Conservation (phyloP, 2,888 invertebrate species). For the Chouioia cunea region DNA sequence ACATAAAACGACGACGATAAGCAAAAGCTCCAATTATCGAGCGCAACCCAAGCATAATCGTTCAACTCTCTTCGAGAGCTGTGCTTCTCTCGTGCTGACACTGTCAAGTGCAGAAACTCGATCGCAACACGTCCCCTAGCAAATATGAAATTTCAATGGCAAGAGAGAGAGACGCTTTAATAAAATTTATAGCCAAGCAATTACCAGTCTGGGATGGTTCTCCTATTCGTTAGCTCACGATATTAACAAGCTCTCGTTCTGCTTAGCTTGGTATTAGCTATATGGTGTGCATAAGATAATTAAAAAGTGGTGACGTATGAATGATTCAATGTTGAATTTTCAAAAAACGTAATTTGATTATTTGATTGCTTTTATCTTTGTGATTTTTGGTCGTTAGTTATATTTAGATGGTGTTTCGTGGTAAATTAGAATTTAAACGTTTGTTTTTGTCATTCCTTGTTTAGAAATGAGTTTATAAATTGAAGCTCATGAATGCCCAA, state of each 20-base stretch:
- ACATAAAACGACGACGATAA: too few relatives aligned
- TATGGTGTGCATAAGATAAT: neutral
- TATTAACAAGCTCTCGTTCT: slow-evolving; percentile 30
- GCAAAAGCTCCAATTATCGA: slow-evolving; percentile 34
- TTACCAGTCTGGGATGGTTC: slow-evolving; percentile 26
- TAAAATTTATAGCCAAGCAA: slow-evolving; percentile 40
- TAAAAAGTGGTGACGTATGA: too few relatives aligned
- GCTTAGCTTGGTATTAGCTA: neutral
- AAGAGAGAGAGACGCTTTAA: slow-evolving; percentile 16
- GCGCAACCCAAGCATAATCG: slow-evolving; percentile 41
- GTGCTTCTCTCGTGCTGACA: too few relatives aligned
- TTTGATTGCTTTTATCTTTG: too few relatives aligned
- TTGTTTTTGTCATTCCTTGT: too few relatives aligned
- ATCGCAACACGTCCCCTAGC: slow-evolving; percentile 34
- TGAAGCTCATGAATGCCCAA: too few relatives aligned
- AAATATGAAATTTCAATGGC: slow-evolving; percentile 53
- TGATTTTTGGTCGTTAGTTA: too few relatives aligned
- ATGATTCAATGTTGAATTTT: too few relatives aligned
- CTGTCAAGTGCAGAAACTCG: slow-evolving; percentile 49
- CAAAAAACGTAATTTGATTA: too few relatives aligned
- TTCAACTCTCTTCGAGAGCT: slow-evolving; percentile 42
- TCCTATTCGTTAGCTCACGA: slow-evolving; percentile 22
- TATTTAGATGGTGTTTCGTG: too few relatives aligned
- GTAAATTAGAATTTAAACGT: too few relatives aligned
- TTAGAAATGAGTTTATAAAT: too few relatives aligned